Conservation (phyloP, 2,113 vertebrate species). For the Otis tarda region DNA sequence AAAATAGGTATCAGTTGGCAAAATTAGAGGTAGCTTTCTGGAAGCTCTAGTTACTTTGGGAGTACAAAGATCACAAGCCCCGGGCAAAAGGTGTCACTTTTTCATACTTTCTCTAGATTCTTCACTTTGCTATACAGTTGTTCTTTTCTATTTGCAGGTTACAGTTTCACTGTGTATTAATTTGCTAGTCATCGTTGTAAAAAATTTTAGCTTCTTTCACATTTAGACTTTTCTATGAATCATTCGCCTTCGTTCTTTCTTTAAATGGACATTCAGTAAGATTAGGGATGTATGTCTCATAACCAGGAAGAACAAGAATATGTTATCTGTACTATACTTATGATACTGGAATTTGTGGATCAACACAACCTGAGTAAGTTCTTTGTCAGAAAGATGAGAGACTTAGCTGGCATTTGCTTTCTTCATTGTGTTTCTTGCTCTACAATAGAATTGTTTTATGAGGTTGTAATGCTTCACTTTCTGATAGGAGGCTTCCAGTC, state of each 20-base stretch:
- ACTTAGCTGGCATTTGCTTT: background rate
- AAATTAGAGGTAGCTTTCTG: background rate
- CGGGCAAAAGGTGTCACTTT: background rate
- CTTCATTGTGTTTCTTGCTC: background rate
- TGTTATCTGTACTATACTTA: background rate
- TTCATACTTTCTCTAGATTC: background rate
- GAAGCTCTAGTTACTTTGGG: background rate
- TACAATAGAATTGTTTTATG: background rate
- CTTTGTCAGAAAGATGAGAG: background rate
- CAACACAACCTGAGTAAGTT: background rate
- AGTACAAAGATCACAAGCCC: background rate
- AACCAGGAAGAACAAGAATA: background rate
- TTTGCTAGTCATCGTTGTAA: background rate
- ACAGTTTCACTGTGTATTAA: background rate
- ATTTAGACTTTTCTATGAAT: background rate
- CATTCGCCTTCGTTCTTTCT: fast-evolving
- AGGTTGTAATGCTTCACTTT: background rate
- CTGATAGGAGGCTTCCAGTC: background rate
- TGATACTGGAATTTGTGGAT: background rate
- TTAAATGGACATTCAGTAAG: background rate
- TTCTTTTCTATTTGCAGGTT: background rate
- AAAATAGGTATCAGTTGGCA: background rate
- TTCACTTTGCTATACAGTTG: background rate
- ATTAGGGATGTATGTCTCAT: background rate
- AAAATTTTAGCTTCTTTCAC: background rate